Evolutionary conservation across 53 echinoderm and acorn worm species (phyloP), one percentile per base, ranked within the genome.

Genomic region (Henricia sp.): DNA sequence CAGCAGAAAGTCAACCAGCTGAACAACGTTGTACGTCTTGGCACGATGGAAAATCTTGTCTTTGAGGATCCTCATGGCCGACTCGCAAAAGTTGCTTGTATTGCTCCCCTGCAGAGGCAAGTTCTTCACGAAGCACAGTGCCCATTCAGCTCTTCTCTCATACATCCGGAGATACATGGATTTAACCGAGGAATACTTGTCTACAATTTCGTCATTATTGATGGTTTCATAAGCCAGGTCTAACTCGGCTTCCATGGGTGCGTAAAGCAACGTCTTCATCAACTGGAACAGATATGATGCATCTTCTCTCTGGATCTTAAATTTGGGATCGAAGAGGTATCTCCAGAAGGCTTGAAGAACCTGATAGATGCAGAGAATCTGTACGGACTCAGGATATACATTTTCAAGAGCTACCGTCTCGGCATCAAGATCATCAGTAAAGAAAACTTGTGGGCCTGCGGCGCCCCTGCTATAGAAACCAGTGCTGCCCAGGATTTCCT

Each of bases 321-420:
- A 38, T 29, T 72, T 51, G 12, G 71, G 72, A 25, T 89, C 85
- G 32, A 85, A 89, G 43, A 92, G 67, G 28, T 87, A 72, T 35
- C 38, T 74, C 90, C 90, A 90, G 52, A 90, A 90, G 8, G 90
- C 43, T 64, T 86, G 86, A 16, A 90, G 80, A 3, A 90, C 78
- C 37, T 90, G 90, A 43, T 77, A 86, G 59, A 86, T 90, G 63
- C 82, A 78, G 0, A 90, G 60, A 38, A 90, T 65, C 46, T 50
- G 71, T 6, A 76, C 71, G 35, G 90, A 69, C 35, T 53, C 23
- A 10, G 90, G 90, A 50, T 80, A 90, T 11, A 90, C 58, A 12
- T 29, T 21, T 1, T 10, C 41, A 4, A 89, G 37, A 16, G 89
- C 89, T 20, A 12, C n/a, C 68, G 76, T 75, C 44, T 89, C 89